Percentiles rank a stretch among this genome's conserved stretches.
Evolutionary conservation across 2,113 vertebrate species (phyloP).

Genomic region (Paramormyrops kingsleyae): DNA sequence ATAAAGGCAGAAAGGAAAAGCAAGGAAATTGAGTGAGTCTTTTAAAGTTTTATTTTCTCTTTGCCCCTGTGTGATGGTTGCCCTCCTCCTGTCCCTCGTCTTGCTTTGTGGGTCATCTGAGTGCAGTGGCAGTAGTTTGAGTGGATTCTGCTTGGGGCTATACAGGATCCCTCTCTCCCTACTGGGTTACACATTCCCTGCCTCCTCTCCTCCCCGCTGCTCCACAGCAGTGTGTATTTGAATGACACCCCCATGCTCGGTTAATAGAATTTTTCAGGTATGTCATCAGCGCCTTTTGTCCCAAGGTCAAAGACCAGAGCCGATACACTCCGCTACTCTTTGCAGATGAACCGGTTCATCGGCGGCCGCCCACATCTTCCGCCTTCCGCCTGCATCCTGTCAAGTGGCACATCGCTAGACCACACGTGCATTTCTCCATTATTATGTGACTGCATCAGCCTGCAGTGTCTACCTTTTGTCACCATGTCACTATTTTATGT

Average conservation of each 20-base stretch:
- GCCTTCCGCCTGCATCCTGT: background rate
- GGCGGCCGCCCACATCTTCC: background rate
- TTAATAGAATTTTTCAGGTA: background rate
- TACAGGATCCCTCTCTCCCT: conserved; percentile 24
- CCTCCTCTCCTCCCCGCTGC: conserved; percentile 3
- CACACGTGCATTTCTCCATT: background rate
- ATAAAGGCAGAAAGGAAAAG: background rate
- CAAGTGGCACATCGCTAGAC: background rate
- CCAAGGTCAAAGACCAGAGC: background rate
- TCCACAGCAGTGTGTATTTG: background rate
- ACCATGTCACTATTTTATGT: background rate
- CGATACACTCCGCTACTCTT: background rate
- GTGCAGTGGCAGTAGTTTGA: conserved; percentile 41
- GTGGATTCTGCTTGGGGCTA: conserved; percentile 38
- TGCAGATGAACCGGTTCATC: background rate
- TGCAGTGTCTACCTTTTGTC: background rate
- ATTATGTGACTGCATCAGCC: background rate
- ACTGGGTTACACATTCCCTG: background rate
- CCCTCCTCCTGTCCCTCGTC: background rate
- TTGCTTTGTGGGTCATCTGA: conserved; percentile 49
- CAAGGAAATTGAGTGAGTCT: background rate
- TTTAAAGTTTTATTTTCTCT: background rate
- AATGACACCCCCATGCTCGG: background rate
- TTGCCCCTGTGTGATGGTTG: background rate
- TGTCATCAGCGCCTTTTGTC: background rate